Percentiles rank a stretch among this genome's conserved stretches.
Evolutionary conservation across 2,113 vertebrate genomes (phyloP).

Genomic region (Clarias batrachus): DNA sequence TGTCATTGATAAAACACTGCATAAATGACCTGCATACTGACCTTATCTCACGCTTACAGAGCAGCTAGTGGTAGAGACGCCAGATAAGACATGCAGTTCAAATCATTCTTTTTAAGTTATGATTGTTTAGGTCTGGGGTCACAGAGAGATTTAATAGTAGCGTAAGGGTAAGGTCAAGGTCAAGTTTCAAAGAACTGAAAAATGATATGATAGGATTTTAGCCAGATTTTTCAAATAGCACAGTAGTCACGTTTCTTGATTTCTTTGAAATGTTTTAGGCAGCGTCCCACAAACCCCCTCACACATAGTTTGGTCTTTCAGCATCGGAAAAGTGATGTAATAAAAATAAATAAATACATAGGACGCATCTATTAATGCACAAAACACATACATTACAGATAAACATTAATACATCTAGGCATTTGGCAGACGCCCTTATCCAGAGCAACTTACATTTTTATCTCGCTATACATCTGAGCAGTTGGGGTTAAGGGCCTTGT

Average conservation of each 20-base stretch:
- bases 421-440: too few relatives aligned
- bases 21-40: constrained; percentile 3
- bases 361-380: not conserved
- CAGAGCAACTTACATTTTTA: too few relatives aligned
- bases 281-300: not conserved
- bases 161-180: not conserved
- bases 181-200: not conserved
- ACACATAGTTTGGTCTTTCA: not conserved
- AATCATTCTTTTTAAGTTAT: too few relatives aligned
- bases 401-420: too few relatives aligned
- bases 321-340: not conserved
- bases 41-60: not conserved
- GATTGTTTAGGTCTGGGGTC: not conserved
- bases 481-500: too few relatives aligned
- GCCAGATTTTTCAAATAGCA: not conserved
- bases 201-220: not conserved
- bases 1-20: constrained; percentile 11
- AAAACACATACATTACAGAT: not conserved
- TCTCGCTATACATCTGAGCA: too few relatives aligned
- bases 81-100: not conserved
- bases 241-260: not conserved
- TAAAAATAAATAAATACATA: too few relatives aligned
- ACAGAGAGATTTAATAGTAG: not conserved
- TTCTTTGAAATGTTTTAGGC: not conserved
- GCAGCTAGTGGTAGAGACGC: not conserved